Base-by-base conservation (phyloP, 1,140 invertebrate genomes). In the Rhyzopertha dominica region DNA sequence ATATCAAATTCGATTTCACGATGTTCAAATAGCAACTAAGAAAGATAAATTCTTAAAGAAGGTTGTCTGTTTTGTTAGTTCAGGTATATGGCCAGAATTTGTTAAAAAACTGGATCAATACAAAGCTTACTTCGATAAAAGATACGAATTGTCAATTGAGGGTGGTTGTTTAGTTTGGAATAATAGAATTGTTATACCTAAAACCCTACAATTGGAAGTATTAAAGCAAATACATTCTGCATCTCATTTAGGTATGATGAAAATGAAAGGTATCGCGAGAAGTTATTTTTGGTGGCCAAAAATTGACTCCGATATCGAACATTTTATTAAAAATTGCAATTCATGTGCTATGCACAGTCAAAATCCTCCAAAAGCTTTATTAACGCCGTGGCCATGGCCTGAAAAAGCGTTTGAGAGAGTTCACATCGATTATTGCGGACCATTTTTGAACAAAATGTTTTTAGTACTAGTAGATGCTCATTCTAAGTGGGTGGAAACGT, bases 401-500 rank as follows among this genome's bases (percentile, higher is more conserved):
- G n/a, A n/a, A n/a, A 54, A 40, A 19, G 68, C 65, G 1, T 75
- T 68, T 65, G 49, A 65, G 10, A 48, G 73, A 34, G 30, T 75
- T 0, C 72, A 77, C 48, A 56, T 70, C 0, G 75, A 75, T 51
- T 75, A 69, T 53, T 66, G 66, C 4, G 70, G 70, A 13, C 70
- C 65, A 13, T 63, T 68, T 24, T 34, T 58, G 22, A 54, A 54
- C 1, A 49, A 61, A 41, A 63, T 52, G 47, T 73, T 68, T 48
- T 42, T 73, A 8, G 55, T 74, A 12, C 36, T 70, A 3, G 59
- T 68, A 0, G 72, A 74, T 56, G 43, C 65, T 1, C 63, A 59
- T 43, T 64, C 62, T 0, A 70, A 67, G 48, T 73, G 65, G 64
- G 36, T 57, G 2, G 61, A 31, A 31, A 14, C 16, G 16, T 7